Evolutionary conservation across 1,140 invertebrate genomes (phyloP), one percentile per base, ranked within the genome.

Genomic region (Nilaparvata lugens): DNA sequence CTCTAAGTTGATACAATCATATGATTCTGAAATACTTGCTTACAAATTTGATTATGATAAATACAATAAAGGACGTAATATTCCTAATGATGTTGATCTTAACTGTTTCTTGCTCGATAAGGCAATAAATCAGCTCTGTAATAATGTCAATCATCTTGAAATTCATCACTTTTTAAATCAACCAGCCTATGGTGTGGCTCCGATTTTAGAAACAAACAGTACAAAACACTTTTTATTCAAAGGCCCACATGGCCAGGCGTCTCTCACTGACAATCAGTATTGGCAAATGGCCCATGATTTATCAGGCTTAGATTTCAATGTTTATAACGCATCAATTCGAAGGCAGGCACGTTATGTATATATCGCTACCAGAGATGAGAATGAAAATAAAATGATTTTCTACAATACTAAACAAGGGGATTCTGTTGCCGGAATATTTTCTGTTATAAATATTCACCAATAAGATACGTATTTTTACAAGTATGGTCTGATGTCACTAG

Each of bases 41-140:
- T 35, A 35, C 9, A 35, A 4, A 9, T 35, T 35, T 35, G 9
- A 35, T 35, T 2, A 4, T 1, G 3, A 6, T 35, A 35, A 35
- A 35, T 35, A 11, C 13, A 6, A 6, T 35, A 35, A 35, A 35
- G 31, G 31, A 35, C 2, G 7, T 11, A 11, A 11, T 11, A 35
- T 35, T 1, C 31, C 31, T 35, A 42, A 55, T 55, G 38, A 43
- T 21, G 42, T 55, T 53, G 59, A 60, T 55, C 54, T 40, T 13
- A 25, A 60, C 1, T 28, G 53, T n/a, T 52, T 55, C 28, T 40
- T 16, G 11, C 14, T 52, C 16, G n/a, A 18, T 4, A 38, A 9
- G 2, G 19, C 40, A 4, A 18, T 18, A 53, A 38, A 4, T 4
- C 25, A 24, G 13, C 55, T 60, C 43, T 52, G 52, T n/a, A n/a